These are phyloP conservation scores for Poeciliopsis retropinna DNA, from an alignment of 2,113 vertebrate genomes.

Conservation along the genomic window DNA sequence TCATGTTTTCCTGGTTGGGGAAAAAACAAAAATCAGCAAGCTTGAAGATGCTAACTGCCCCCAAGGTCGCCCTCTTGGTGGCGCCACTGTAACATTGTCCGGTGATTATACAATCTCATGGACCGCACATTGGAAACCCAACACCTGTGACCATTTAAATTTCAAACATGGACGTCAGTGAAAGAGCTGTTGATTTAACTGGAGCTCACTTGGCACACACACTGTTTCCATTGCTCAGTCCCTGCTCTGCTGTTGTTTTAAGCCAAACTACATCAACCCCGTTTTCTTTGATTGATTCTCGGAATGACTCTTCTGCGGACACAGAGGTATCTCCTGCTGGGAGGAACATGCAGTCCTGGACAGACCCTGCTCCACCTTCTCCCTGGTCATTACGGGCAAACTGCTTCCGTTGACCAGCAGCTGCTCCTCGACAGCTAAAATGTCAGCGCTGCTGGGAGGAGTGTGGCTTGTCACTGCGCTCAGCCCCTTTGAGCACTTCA, in stretches of 20 bases:
- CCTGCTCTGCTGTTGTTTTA: background rate
- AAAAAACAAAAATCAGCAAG: constrained; percentile 15
- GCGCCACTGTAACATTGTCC: background rate
- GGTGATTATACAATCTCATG: background rate
- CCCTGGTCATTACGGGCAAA: constrained; percentile 32
- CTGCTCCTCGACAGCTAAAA: constrained; percentile 70
- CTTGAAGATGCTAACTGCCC: background rate
- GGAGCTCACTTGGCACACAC: constrained; percentile 12
- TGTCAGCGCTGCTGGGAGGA: constrained; percentile 45
- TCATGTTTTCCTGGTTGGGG: constrained; percentile 88
- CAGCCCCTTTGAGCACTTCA: constrained; percentile 18
- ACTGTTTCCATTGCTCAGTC: constrained; percentile 20
- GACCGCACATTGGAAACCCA: background rate
- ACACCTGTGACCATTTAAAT: background rate
- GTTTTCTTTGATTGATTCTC: background rate
- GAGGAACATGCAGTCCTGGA: constrained; percentile 9
- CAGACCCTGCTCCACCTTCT: constrained; percentile 15
- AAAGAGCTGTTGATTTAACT: constrained; percentile 21
- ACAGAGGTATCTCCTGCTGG: background rate
- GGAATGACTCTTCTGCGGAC: background rate
- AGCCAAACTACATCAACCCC: background rate
- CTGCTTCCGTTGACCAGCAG: constrained; percentile 50
- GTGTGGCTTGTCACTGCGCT: constrained; percentile 18
- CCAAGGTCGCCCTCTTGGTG: background rate
- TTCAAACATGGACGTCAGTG: background rate